A percentile compares a stretch with the other conserved stretches of the same genome.
These are phyloP conservation scores for Lepidiolamprologus cunningtoni DNA, from an alignment of 2,113 vertebrate species.

Conservation along the genomic window DNA sequence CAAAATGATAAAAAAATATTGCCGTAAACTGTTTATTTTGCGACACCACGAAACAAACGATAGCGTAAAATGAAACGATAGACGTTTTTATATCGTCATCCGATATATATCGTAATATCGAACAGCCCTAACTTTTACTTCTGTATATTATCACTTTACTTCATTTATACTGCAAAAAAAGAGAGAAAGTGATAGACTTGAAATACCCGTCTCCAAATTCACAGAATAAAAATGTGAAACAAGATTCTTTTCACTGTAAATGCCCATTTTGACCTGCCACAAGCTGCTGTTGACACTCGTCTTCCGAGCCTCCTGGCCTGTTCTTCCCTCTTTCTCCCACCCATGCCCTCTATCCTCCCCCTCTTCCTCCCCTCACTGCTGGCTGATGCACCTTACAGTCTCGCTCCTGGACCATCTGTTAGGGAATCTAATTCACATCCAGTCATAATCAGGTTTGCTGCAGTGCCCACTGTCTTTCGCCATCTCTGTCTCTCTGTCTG, in stretches of 20 bases:
- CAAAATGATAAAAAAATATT: no score
- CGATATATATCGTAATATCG: no score
- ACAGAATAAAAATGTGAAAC: background rate
- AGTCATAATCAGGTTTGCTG: constrained; percentile 94
- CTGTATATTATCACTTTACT: background rate
- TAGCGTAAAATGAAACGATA: no score
- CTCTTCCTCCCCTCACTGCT: constrained; percentile 71
- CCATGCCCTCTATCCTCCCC: background rate
- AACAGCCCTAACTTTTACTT: background rate
- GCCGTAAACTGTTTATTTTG: no score
- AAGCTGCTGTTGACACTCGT: constrained; percentile 71
- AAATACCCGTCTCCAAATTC: background rate
- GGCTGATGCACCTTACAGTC: constrained; percentile 92
- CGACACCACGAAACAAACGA: no score
- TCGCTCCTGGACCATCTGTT: constrained; percentile 93
- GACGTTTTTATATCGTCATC: no score
- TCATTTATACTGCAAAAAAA: background rate
- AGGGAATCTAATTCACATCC: constrained; percentile 98
- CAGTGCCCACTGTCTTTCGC: constrained; percentile 77
- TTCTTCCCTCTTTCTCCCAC: constrained; percentile 49
- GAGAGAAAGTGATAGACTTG: background rate
- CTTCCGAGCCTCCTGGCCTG: constrained; percentile 44
- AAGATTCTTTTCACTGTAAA: background rate
- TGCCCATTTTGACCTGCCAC: constrained; percentile 41
- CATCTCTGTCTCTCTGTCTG: constrained; percentile 6